phyloP scores from a whole-genome alignment of 2,113 vertebrate species.

The Myxocyprinus asiaticus region DNA sequence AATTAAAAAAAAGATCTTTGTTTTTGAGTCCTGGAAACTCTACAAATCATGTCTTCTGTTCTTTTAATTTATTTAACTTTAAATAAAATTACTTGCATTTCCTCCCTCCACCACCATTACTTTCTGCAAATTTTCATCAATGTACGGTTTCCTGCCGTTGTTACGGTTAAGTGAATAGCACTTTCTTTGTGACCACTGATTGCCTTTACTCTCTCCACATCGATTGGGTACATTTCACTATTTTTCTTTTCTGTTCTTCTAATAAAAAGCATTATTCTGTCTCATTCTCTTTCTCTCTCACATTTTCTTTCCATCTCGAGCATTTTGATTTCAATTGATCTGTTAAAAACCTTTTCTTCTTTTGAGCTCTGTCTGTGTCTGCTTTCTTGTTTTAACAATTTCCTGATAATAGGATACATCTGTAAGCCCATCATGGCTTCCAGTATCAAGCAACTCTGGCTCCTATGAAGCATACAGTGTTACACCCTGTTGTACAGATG shows the following conservation, averaged over 20 bases:
- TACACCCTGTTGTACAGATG: not conserved
- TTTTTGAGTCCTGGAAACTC: no score
- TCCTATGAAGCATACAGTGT: not conserved
- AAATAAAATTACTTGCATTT: no score
- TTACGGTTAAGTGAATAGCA: not conserved
- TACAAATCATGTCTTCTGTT: no score
- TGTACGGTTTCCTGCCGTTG: not conserved
- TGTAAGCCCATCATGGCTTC: not conserved
- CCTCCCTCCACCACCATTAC: no score
- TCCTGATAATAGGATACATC: no score
- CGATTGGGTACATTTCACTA: constrained; percentile 13
- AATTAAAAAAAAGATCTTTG: no score
- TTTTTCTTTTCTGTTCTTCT: constrained; percentile 32
- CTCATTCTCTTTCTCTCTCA: constrained; percentile 44
- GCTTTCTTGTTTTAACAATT: no score
- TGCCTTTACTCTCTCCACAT: constrained; percentile 2
- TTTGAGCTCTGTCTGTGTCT: no score
- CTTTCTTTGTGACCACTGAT: not conserved
- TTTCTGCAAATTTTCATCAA: not conserved
- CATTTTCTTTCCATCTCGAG: not conserved
- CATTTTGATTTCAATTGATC: constrained; percentile 26
- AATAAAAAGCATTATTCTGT: constrained; percentile 38
- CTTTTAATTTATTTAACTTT: no score
- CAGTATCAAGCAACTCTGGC: not conserved
- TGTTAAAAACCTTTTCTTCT: not conserved